Base-by-base conservation (phyloP, 2,797 vertebrate genomes). In the Lagocephalus sceleratus region DNA sequence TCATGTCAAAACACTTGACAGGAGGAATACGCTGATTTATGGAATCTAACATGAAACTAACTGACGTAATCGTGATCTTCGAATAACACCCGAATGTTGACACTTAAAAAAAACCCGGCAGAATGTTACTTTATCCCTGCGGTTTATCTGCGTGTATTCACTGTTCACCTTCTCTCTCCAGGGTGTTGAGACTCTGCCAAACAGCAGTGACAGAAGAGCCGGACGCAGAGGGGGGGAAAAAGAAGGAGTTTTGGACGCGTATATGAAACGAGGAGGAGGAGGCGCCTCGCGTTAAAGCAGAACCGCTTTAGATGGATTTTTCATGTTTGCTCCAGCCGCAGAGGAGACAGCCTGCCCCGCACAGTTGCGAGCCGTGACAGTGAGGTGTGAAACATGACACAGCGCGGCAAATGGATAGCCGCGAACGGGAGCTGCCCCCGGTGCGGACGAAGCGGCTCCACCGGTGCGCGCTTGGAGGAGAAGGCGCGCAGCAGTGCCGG, bases 221-320 rank as follows among this genome's bases (percentile, higher is more conserved):
- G 44, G 64, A 26, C 68, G 57, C 29, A 62, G 69, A n/a, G 39
- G 15, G 35, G 35, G 12, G n/a, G 6, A 7, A 19, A 40, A 46
- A 52, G 16, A 51, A 25, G n/a, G 65, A 66, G 50, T 75, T 85
- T 48, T 68, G 76, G 71, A 60, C 61, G 58, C 78, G 55, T 39
- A 4, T n/a, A 56, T 58, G 59, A 57, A 49, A 61, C 19, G 17
- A 44, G 45, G 66, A 70, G 78, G 79, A 82, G 85, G 85, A 85
- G 85, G 84, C 64, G 82, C 83, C 69, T 60, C 12, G 57, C 68
- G 57, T 47, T 69, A 71, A 69, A 78, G 71, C 76, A 50, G 63
- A 68, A 51, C 50, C 57, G 62, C 70, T 68, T 64, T 65, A 57
- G 65, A 83, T 83, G 85, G 82, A 76, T 84, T 47, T 73, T 85